phyloP scores from a whole-genome alignment of 2,113 vertebrate genomes.

The Chinchilla lanigera region DNA sequence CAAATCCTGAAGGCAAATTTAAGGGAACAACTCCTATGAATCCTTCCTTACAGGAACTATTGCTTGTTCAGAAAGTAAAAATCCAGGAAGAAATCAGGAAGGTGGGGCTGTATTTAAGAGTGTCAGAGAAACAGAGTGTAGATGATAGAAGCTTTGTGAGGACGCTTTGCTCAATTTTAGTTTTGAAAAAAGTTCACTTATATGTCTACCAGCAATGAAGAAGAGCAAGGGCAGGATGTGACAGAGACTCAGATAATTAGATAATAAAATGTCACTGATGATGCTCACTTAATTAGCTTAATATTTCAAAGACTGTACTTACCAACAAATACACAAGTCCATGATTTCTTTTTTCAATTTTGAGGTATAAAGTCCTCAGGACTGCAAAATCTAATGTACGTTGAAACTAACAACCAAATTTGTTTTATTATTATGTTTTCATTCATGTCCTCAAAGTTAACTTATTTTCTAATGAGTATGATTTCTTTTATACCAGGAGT shows the following conservation, averaged over 20 bases:
- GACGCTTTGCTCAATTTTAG: background rate
- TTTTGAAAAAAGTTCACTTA: background rate
- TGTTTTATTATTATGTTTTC: background rate
- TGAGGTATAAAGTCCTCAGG: background rate
- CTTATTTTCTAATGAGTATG: background rate
- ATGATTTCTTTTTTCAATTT: background rate
- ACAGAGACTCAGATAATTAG: background rate
- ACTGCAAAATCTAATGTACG: background rate
- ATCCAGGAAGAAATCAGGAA: background rate
- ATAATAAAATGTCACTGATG: background rate
- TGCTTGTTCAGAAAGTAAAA: background rate
- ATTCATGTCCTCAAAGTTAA: background rate
- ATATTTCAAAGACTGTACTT: background rate
- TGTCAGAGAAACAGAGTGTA: background rate
- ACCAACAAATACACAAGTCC: background rate
- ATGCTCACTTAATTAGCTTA: background rate
- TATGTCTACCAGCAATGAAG: background rate
- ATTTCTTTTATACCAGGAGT: background rate
- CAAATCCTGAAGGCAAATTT: background rate
- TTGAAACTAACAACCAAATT: background rate
- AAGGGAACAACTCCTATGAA: background rate
- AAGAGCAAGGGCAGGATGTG: fast-evolving
- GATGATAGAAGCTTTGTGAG: background rate
- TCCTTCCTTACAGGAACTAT: background rate
- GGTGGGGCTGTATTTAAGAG: background rate